Conservation (phyloP, 23 tunicate species). For the Corella eumyota region DNA sequence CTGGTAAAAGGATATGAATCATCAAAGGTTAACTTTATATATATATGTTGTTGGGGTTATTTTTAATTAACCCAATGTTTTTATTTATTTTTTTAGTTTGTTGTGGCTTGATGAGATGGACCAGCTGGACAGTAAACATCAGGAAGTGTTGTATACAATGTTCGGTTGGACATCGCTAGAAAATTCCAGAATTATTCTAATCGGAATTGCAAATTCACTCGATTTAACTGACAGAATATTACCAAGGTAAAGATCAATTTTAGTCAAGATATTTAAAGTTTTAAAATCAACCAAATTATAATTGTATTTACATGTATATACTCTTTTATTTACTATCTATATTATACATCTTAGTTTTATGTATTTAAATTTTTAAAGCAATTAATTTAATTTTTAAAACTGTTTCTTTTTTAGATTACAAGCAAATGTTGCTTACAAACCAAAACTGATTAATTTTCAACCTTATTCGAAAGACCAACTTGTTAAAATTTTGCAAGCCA, state of each 20-base stretch:
- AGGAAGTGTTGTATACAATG: conserved; percentile 82
- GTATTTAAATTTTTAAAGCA: no score
- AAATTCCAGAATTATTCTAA: conserved; percentile 53
- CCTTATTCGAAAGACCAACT: conserved; percentile 72
- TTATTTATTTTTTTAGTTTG: conserved; percentile 29
- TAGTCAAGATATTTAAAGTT: neutral
- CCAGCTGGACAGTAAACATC: conserved; percentile 65
- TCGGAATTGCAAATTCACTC: conserved; percentile 94
- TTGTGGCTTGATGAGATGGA: conserved; percentile 97
- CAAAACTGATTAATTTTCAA: conserved; percentile 54
- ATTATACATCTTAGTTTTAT: no score
- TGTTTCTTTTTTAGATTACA: conserved; percentile 52
- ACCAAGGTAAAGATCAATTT: conserved; percentile 46
- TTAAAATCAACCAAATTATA: no score
- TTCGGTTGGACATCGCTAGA: conserved; percentile 53
- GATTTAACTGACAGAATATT: conserved; percentile 92
- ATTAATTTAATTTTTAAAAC: no score
- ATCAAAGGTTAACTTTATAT: no score
- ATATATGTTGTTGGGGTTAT: no score
- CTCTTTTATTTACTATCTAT: neutral
- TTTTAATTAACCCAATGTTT: neutral
- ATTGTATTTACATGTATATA: neutral
- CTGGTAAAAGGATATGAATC: no score
- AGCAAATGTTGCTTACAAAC: conserved; percentile 28
- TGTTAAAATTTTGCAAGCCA: conserved; percentile 47